Conservation (phyloP, 2,113 vertebrate species). For the Atherinomorus stipes region DNA sequence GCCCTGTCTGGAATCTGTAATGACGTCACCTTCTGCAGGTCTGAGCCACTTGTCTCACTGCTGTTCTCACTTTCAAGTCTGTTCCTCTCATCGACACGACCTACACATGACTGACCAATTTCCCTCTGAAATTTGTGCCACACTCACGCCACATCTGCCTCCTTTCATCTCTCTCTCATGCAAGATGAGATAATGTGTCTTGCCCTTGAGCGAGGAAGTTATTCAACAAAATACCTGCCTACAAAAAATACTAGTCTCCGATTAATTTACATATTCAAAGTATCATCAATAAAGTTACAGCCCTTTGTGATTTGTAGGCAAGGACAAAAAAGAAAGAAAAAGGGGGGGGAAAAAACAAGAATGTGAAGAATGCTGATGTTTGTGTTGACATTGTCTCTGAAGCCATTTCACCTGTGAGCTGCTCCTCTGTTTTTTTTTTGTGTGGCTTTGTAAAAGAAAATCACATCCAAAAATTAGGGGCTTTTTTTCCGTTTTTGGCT, state of each 20-base stretch:
- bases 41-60: slow-evolving; percentile 41
- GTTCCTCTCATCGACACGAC: slow-evolving; percentile 15
- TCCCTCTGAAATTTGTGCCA: slow-evolving; percentile 18
- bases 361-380: background rate
- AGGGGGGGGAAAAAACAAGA: no score
- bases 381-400: background rate
- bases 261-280: background rate
- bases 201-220: background rate
- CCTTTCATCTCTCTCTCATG: slow-evolving; percentile 27
- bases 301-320: background rate
- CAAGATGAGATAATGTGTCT: slow-evolving; percentile 54
- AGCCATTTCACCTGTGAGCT: slow-evolving; percentile 2
- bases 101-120: slow-evolving; percentile 1
- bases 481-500: background rate
- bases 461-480: background rate
- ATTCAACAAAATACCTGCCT: background rate
- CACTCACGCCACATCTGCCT: slow-evolving; percentile 1
- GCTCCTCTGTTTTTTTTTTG: background rate
- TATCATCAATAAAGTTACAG: background rate
- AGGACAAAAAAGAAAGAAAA: background rate
- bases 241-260: background rate
- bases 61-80: slow-evolving; percentile 11
- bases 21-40: slow-evolving; percentile 66
- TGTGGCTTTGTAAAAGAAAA: background rate
- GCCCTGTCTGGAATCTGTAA: slow-evolving; percentile 73